These are phyloP conservation scores for Melangyna quadrimaculata DNA, from an alignment of 2,888 invertebrate genomes.

Conservation along the genomic window DNA sequence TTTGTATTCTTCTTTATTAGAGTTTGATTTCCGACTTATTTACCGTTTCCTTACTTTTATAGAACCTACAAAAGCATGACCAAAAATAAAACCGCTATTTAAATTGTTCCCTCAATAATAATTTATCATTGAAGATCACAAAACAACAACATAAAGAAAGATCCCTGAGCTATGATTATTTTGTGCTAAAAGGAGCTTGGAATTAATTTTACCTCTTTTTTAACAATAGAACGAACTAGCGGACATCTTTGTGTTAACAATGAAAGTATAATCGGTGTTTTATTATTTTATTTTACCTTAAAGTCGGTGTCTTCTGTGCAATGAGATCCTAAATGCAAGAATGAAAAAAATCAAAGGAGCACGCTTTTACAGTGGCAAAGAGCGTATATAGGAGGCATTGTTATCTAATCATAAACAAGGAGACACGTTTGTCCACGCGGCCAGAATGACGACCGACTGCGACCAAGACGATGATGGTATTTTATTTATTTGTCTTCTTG, in stretches of 20 bases:
- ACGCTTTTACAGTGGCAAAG: conserved; percentile 46
- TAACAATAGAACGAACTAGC: conserved; percentile 32
- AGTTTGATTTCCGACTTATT: background rate
- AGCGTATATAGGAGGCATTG: conserved; percentile 18
- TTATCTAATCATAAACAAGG: conserved; percentile 71
- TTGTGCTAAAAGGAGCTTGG: background rate
- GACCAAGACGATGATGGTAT: background rate
- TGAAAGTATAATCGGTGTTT: conserved; percentile 43
- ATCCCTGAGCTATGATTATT: conserved; percentile 35
- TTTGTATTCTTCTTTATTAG: background rate
- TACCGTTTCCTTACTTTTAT: background rate
- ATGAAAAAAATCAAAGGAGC: conserved; percentile 51
- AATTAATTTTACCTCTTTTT: conserved; percentile 34
- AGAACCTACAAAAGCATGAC: background rate
- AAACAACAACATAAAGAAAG: background rate
- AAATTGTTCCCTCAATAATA: conserved; percentile 3
- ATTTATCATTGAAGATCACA: conserved; percentile 39
- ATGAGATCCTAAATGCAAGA: conserved; percentile 33
- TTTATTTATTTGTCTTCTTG: conserved; percentile 23
- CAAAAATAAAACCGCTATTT: conserved; percentile 26
- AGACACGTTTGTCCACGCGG: conserved; percentile 62
- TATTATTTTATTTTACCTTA: conserved; percentile 45
- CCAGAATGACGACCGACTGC: background rate
- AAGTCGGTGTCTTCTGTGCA: conserved; percentile 28
- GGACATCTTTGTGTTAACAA: conserved; percentile 51